Conservation (phyloP, 92 coral and sea anemone species). For the Epizoanthus stellaris region DNA sequence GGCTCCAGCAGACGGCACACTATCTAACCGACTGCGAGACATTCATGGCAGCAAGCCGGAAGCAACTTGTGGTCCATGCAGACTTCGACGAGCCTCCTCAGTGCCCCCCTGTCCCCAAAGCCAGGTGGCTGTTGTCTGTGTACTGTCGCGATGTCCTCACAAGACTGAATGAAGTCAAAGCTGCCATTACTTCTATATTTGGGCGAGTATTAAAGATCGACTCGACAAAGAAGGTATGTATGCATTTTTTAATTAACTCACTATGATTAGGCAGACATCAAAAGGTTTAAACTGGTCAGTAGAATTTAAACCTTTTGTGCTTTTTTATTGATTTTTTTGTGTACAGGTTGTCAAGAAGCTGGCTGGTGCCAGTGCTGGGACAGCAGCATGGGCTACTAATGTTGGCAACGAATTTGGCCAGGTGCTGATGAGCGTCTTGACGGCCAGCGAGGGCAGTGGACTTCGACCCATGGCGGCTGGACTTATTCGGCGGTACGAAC, state of each 20-base stretch:
- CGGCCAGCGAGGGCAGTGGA: conserved; percentile 66
- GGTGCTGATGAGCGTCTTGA: conserved; percentile 60
- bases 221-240: conserved; percentile 58
- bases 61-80: not conserved
- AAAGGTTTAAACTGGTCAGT: too few relatives aligned
- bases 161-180: conserved; percentile 56
- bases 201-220: conserved; percentile 50
- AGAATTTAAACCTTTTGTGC: too few relatives aligned
- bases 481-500: conserved; percentile 51
- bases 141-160: conserved; percentile 62
- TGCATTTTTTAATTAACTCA: not conserved
- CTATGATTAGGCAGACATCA: not conserved
- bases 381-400: conserved; percentile 73
- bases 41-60: conserved; percentile 15
- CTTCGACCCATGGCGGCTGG: conserved; percentile 58
- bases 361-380: conserved; percentile 57
- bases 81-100: conserved; percentile 37
- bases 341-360: conserved; percentile 29
- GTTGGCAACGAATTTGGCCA: conserved; percentile 72
- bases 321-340: too few relatives aligned
- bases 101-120: conserved; percentile 44
- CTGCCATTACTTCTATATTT: conserved; percentile 45
- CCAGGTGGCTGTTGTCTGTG: conserved; percentile 53
- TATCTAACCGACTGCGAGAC: conserved; percentile 62
- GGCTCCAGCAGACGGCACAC: conserved; percentile 46